A percentile compares a stretch with the other conserved stretches of the same genome.
phyloP scores from a whole-genome alignment of 2,113 vertebrate species.

The Dasypus novemcinctus region DNA sequence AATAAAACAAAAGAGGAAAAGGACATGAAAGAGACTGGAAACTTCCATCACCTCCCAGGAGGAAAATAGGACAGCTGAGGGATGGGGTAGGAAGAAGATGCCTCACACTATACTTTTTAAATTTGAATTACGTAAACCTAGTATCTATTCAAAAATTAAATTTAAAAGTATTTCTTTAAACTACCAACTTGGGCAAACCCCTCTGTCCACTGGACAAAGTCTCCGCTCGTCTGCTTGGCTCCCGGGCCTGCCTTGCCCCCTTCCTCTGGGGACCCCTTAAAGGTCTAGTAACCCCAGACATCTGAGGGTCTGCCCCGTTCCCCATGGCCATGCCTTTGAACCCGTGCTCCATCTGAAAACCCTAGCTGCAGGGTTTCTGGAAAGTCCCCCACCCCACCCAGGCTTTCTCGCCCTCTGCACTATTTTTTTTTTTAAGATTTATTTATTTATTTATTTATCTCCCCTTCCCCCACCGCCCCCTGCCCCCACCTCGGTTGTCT shows the following conservation, averaged over 20 bases:
- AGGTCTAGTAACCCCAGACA: background rate
- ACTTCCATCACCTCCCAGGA: background rate
- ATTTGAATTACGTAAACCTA: background rate
- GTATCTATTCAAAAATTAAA: background rate
- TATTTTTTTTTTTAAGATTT: no score
- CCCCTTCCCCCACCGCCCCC: no score
- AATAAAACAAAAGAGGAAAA: background rate
- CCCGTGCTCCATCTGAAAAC: background rate
- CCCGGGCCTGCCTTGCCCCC: background rate
- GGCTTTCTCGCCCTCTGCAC: background rate
- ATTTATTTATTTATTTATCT: no score
- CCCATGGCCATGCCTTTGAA: background rate
- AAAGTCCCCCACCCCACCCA: background rate
- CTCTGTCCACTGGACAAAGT: background rate
- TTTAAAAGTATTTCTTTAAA: background rate
- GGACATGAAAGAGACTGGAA: background rate
- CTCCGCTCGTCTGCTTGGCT: background rate
- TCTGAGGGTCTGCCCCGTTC: background rate
- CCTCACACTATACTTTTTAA: background rate
- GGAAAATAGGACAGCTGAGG: background rate
- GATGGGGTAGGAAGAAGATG: background rate
- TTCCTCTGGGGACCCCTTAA: background rate
- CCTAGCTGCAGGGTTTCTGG: background rate
- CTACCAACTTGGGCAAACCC: background rate
- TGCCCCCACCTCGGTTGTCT: no score